These are phyloP conservation scores for Ricordea florida DNA, from an alignment of 92 coral and sea anemone species.

Conservation along the genomic window DNA sequence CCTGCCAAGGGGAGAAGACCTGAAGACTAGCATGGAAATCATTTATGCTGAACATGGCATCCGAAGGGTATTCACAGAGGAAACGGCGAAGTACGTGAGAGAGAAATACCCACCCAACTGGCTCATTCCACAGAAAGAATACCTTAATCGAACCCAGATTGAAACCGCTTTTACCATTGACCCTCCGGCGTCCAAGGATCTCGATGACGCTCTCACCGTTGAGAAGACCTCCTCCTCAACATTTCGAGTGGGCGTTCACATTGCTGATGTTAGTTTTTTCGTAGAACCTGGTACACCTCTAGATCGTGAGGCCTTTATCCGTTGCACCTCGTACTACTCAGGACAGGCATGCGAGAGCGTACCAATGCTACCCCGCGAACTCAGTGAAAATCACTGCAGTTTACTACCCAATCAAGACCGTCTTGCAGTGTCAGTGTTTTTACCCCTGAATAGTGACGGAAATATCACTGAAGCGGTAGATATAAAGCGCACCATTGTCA, in stretches of 20 bases:
- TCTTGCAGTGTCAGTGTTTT: conserved; percentile 70
- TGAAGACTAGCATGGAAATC: conserved; percentile 46
- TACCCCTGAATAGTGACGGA: conserved; percentile 56
- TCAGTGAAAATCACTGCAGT: conserved; percentile 79
- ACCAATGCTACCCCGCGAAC: conserved; percentile 87
- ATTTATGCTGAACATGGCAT: conserved; percentile 73
- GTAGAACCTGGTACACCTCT: conserved; percentile 65
- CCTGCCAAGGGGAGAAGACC: conserved; percentile 56
- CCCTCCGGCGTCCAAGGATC: conserved; percentile 73
- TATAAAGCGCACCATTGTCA: conserved; percentile 61
- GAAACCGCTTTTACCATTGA: conserved; percentile 83
- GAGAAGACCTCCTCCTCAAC: conserved; percentile 27
- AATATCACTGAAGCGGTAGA: conserved; percentile 18
- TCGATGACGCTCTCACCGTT: conserved; percentile 90
- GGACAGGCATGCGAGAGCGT: conserved; percentile 42
- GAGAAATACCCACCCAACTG: conserved; percentile 39
- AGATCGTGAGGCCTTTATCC: conserved; percentile 75
- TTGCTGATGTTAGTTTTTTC: conserved; percentile 92
- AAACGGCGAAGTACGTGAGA: conserved; percentile 12
- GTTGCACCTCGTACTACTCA: conserved; percentile 88
- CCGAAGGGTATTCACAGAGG: conserved; percentile 13
- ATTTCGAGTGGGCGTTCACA: conserved; percentile 75
- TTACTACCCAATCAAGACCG: conserved; percentile 72
- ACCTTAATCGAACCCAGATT: conserved; percentile 23
- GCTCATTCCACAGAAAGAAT: conserved; percentile 68